phyloP scores from a whole-genome alignment of 2,797 vertebrate genomes.

The Alcedo atthis region DNA sequence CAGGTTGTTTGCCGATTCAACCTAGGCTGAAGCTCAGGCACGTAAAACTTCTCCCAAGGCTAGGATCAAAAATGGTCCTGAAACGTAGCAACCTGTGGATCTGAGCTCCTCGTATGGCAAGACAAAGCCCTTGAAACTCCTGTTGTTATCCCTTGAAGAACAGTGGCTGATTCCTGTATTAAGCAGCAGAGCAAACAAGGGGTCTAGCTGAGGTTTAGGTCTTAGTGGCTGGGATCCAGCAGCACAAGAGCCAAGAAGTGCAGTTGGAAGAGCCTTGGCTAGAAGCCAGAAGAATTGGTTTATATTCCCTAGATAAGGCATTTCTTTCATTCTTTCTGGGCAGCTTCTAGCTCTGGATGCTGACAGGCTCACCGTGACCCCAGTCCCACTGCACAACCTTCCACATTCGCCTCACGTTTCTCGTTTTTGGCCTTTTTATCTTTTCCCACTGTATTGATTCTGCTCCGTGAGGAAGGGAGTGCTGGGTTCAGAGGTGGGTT shows the following conservation, averaged over 20 bases:
- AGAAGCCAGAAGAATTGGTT: background rate
- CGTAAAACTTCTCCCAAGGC: background rate
- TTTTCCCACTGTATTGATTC: background rate
- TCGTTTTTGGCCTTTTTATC: background rate
- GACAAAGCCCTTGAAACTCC: background rate
- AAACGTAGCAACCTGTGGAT: background rate
- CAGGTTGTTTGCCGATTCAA: background rate
- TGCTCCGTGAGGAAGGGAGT: background rate
- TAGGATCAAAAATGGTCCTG: background rate
- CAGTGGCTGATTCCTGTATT: background rate
- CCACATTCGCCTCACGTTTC: background rate
- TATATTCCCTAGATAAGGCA: background rate
- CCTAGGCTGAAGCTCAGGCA: background rate
- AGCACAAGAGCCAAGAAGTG: background rate
- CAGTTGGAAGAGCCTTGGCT: background rate
- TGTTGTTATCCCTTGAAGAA: background rate
- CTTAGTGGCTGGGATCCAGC: background rate
- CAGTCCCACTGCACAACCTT: background rate
- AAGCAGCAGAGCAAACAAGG: background rate
- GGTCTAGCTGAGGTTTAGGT: background rate
- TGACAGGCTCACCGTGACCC: background rate
- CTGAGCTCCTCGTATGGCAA: background rate
- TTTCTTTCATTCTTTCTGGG: constrained; percentile 35
- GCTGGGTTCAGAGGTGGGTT: background rate
- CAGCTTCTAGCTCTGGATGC: constrained; percentile 13